Conservation (phyloP, 1,140 invertebrate species). For the Goniozus legneri region DNA sequence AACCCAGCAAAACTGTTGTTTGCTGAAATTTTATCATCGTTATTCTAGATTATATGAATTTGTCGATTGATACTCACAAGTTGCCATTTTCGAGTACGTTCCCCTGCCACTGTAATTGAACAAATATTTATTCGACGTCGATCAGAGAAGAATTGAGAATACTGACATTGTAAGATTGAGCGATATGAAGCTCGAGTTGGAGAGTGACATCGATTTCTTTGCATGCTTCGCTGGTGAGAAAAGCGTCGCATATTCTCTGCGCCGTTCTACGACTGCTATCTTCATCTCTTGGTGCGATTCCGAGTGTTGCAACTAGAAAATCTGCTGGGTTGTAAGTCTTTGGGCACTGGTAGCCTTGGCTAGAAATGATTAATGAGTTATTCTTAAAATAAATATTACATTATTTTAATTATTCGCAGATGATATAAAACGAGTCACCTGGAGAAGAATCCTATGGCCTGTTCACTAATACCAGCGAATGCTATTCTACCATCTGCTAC, state of each 20-base stretch:
- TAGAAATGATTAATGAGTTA: constrained; percentile 41
- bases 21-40: no score
- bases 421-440: constrained; percentile 46
- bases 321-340: constrained; percentile 89
- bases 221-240: constrained; percentile 70
- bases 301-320: constrained; percentile 83
- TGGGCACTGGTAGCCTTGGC: constrained; percentile 74
- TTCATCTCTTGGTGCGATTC: constrained; percentile 74
- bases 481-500: constrained; percentile 87
- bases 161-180: constrained; percentile 45
- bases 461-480: constrained; percentile 73
- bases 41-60: no score
- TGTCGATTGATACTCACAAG: constrained; percentile 13
- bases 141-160: constrained; percentile 1
- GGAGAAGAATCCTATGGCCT: constrained; percentile 77
- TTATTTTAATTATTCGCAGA: constrained; percentile 4
- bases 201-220: constrained; percentile 71
- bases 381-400: constrained; percentile 10
- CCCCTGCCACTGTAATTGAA: constrained; percentile 6
- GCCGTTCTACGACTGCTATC: constrained; percentile 62
- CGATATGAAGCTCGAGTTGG: constrained; percentile 65
- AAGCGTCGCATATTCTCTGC: constrained; percentile 72
- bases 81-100: background rate
- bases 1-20: constrained; percentile 58
- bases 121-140: background rate